A percentile compares a stretch with the other conserved stretches of the same genome.
phyloP scores from a whole-genome alignment of 2,797 vertebrate genomes.

The Sebastes minor region DNA sequence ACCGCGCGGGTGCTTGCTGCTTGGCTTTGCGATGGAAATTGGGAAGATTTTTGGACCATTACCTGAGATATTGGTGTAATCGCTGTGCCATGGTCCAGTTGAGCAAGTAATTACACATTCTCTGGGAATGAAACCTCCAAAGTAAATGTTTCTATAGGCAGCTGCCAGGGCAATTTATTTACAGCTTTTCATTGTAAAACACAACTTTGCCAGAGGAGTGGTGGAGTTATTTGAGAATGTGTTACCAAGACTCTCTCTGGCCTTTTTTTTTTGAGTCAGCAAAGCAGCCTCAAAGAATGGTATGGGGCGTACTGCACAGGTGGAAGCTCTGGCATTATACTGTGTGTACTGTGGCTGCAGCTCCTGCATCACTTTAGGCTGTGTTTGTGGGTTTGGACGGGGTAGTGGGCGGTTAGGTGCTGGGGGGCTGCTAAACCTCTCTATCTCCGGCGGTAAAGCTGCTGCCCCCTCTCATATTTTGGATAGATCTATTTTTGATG shows the following conservation, averaged over 20 bases:
- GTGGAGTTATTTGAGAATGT: slow-evolving; percentile 18
- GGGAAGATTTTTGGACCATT: slow-evolving; percentile 62
- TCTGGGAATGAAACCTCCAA: slow-evolving; percentile 51
- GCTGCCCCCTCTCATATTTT: slow-evolving; percentile 62
- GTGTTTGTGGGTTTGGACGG: slow-evolving; percentile 61
- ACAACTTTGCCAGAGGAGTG: slow-evolving; percentile 1
- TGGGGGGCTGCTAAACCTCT: slow-evolving; percentile 60
- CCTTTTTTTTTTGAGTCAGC: slow-evolving; percentile 31
- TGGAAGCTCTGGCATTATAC: slow-evolving; percentile 32
- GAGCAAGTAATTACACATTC: slow-evolving; percentile 74
- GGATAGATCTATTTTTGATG: slow-evolving; percentile 80
- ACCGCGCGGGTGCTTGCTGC: slow-evolving; percentile 1
- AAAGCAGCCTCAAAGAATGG: slow-evolving; percentile 33
- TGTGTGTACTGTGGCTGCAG: slow-evolving; percentile 45
- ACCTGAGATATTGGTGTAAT: slow-evolving; percentile 70
- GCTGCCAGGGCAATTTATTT: slow-evolving; percentile 46
- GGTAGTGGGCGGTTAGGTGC: slow-evolving; percentile 52
- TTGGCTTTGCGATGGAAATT: slow-evolving; percentile 39
- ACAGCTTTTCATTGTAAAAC: slow-evolving; percentile 35
- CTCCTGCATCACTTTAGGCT: slow-evolving; percentile 62
- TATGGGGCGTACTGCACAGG: slow-evolving; percentile 32
- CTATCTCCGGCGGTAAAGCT: slow-evolving; percentile 64
- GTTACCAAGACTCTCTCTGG: slow-evolving; percentile 18
- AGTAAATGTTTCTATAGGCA: slow-evolving; percentile 59
- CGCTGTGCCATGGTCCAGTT: slow-evolving; percentile 67